Base-by-base conservation (phyloP, 2,113 vertebrate species). In the Pan troglodytes region DNA sequence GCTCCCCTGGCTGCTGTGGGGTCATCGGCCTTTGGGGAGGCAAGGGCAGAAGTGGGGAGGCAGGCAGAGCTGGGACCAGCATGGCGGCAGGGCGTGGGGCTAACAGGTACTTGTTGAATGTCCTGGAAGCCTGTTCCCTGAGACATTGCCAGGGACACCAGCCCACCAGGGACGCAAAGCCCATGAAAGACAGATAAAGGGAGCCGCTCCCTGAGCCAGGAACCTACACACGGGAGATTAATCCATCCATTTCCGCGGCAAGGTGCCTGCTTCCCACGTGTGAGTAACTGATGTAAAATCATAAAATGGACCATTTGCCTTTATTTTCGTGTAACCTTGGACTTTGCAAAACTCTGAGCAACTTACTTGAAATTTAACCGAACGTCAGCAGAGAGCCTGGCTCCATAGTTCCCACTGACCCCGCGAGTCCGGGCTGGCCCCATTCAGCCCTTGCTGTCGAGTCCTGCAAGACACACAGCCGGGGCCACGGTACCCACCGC, bases 221-320 rank as follows among this genome's bases (percentile, higher is more conserved):
- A 80, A 25, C 25, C 23, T 13, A 48, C 40, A 45, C 13, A 45
- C 0, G 8, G 73, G 94, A 97, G 96, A 96, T 83, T 89, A 96
- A 95, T 75, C 90, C 73, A 6, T 80, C 70, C 93, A 4, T 89
- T 96, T 96, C 95, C 3, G 4, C 10, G 10, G 57, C 20, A 50
- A 95, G 80, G 68, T 0, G 93, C 40, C 92, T 78, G 20, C 79
- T 86, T 90, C 76, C 50, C 35, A 2, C 9, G 68, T 18, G 6
- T 20, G 27, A 96, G 40, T 45, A 73, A 93, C 3, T 8, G 84
- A 38, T 61, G 43, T 68, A 32, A 97, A 98, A 96, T 94, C 95
- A 94, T 98, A 98, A 98, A 98, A 98, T 87, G 98, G 97, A 20
- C 83, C 94, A 68, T 98, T 98, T 97, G 95, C 87, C 93, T 98